phyloP scores from a whole-genome alignment of 1,140 invertebrate species.

The Brachionus manjavacas region DNA sequence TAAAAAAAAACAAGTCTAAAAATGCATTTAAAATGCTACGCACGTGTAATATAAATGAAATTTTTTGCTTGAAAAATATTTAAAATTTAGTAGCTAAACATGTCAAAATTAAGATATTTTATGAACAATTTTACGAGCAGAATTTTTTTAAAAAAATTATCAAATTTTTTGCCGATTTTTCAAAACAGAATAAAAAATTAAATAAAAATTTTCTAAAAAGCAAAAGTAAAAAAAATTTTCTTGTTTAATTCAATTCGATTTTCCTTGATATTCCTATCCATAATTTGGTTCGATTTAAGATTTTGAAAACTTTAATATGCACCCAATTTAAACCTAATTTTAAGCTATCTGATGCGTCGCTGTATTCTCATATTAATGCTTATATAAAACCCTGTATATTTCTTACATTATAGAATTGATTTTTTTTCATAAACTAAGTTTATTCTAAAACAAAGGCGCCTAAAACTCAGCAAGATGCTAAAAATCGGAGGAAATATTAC shows the following conservation, averaged over 20 bases:
- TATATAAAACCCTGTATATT: background rate
- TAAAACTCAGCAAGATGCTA: constrained; percentile 8
- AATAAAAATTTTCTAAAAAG: no score
- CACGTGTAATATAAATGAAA: background rate
- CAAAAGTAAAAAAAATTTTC: no score
- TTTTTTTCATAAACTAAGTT: background rate
- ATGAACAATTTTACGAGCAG: background rate
- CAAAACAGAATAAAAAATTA: background rate
- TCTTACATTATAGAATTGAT: background rate
- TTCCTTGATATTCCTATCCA: background rate
- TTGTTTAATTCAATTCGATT: no score
- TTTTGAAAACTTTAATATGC: background rate
- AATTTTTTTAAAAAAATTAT: background rate
- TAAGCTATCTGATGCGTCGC: constrained; percentile 11
- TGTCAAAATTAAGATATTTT: background rate
- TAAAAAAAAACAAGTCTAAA: background rate
- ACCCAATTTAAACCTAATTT: background rate
- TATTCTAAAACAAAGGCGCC: background rate
- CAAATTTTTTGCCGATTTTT: background rate
- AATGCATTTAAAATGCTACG: background rate
- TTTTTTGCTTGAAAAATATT: background rate
- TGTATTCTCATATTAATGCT: background rate
- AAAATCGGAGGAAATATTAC: constrained; percentile 27
- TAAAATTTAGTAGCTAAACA: background rate
- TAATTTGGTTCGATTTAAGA: background rate